A percentile compares a stretch with the other conserved stretches of the same genome.
Conservation (phyloP, 1,140 invertebrate genomes). For the Leptonema lineaticorne region DNA sequence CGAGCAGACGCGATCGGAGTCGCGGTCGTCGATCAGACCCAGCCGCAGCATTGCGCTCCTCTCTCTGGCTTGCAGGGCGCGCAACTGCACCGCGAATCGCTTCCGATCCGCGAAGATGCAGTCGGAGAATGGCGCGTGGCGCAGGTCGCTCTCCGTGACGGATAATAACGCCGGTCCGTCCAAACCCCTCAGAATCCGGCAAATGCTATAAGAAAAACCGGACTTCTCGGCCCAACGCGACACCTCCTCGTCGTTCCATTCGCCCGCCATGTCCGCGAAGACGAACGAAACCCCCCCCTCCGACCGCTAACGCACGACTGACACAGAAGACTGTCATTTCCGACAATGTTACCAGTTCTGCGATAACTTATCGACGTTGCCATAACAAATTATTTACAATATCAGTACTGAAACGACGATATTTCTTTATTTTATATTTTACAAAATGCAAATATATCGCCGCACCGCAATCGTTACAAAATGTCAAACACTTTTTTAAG, state of each 20-base stretch:
- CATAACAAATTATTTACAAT: no score
- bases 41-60: conserved; percentile 51
- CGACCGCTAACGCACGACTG: no score
- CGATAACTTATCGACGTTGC: no score
- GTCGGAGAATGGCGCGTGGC: not conserved
- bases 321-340: no score
- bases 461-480: no score
- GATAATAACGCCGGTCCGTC: not conserved
- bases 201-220: not conserved
- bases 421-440: no score
- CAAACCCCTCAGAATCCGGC: not conserved
- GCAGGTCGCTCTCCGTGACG: not conserved
- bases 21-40: conserved; percentile 42
- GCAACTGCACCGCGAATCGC: conserved; percentile 51
- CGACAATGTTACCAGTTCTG: no score
- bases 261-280: not conserved
- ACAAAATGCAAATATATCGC: no score
- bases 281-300: not conserved
- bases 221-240: not conserved
- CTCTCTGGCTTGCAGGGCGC: conserved; percentile 53
- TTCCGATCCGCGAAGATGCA: conserved; percentile 46
- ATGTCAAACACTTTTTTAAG: no score
- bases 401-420: no score
- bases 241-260: not conserved
- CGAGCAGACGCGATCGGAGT: not conserved